Percentiles rank a stretch among this genome's conserved stretches.
Evolutionary conservation across 2,888 invertebrate genomes (phyloP).

Genomic region (Drosophila yooni): DNA sequence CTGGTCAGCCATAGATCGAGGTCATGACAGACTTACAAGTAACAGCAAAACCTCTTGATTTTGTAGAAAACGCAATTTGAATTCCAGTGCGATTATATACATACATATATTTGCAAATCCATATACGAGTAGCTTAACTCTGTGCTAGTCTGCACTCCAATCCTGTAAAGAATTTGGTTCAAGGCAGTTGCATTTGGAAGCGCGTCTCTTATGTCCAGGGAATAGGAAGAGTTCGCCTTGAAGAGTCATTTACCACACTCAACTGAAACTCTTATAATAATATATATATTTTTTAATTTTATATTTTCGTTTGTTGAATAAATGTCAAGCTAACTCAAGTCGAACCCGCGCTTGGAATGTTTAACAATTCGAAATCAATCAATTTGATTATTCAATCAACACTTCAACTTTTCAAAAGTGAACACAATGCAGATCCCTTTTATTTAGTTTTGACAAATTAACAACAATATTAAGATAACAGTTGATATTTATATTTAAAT

Average conservation of each 20-base stretch:
- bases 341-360: neutral
- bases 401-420: neutral
- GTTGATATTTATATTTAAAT: neutral
- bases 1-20: constrained; percentile 24
- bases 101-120: neutral
- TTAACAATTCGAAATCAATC: neutral
- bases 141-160: neutral
- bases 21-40: constrained; percentile 17
- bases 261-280: neutral
- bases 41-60: constrained; percentile 14
- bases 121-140: neutral
- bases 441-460: neutral
- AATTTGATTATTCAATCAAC: constrained; percentile 1
- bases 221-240: neutral
- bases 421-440: neutral
- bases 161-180: neutral
- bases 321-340: neutral
- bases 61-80: constrained; percentile 16
- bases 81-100: constrained; percentile 28
- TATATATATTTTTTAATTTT: neutral
- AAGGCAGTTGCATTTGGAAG: neutral
- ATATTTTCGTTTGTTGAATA: neutral
- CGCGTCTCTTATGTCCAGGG: neutral
- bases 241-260: neutral
- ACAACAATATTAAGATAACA: neutral